Base-by-base conservation (phyloP, 2,797 vertebrate species). In the Galagoides demidoff region DNA sequence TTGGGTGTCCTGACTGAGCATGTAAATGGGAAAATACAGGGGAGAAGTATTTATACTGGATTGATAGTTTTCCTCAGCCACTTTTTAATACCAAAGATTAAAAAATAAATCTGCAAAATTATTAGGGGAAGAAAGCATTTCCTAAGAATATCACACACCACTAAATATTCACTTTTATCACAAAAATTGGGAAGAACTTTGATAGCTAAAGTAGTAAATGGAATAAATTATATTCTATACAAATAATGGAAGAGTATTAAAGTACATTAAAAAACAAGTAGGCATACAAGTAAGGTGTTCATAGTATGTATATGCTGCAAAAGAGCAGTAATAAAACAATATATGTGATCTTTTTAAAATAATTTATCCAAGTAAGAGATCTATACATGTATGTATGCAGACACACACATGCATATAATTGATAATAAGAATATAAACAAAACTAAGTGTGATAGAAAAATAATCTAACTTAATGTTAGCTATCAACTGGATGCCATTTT, bases 231-330 rank as follows among this genome's bases (percentile, higher is more conserved):
- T 61, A 73, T 78, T 90, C 10, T 79, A 2, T 34, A 29, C 43
- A 94, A 94, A 27, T 17, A 39, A 12, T 68, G n/a, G 27, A 82
- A 29, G 86, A 31, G 37, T 52, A 55, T 19, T 43, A 43, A 43
- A 43, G 27, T 68, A 70, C 10, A 43, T 95, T 94, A 64, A 84
- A 86, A 74, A 84, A 49, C n/a, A 81, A 63, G n/a, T 52, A 68
- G n/a, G 23, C 22, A 22, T 11, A 55, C 14, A 34, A 34, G 29
- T 82, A 57, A 57, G 9, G 37, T 83, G 9, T 52, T 87, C 43
- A 57, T 77, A 86, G 45, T 76, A 39, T 52, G 49, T 52, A 52
- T 63, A 39, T 52, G 57, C 64, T 73, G 4, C 91, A 90, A 66
- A 89, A 76, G 74, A 52, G 31, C 17, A 77, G 29, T 79, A 84